phyloP scores from a whole-genome alignment of 2,888 invertebrate genomes.

The Cerastoderma edule region DNA sequence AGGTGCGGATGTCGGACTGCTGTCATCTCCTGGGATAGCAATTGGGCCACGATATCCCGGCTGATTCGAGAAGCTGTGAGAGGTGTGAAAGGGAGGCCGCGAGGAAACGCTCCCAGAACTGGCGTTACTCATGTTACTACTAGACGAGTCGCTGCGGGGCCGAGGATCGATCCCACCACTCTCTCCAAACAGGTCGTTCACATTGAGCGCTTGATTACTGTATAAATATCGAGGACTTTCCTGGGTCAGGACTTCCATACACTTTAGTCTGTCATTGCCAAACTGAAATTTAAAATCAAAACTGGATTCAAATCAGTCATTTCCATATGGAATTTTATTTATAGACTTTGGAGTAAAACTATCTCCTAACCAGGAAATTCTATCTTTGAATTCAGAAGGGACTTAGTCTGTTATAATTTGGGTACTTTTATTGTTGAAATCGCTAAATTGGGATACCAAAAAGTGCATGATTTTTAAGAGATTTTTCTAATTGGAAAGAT shows the following conservation, averaged over 20 bases:
- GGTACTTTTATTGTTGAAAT: not conserved
- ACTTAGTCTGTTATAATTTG: not conserved
- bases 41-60: slow-evolving; percentile 61
- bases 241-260: slow-evolving; percentile 72
- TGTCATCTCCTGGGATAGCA: slow-evolving; percentile 30
- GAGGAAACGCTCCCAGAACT: slow-evolving; percentile 63
- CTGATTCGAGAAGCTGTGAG: slow-evolving; percentile 51
- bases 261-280: slow-evolving; percentile 74
- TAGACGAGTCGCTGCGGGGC: slow-evolving; percentile 66
- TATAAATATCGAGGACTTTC: slow-evolving; percentile 71
- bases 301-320: no score
- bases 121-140: slow-evolving; percentile 67
- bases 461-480: no score
- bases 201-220: slow-evolving; percentile 40
- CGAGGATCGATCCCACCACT: slow-evolving; percentile 51
- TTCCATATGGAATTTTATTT: not conserved
- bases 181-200: slow-evolving; percentile 49
- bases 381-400: not conserved
- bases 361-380: not conserved
- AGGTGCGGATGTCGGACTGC: slow-evolving; percentile 50
- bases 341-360: not conserved
- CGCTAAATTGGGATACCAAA: not conserved
- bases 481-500: no score
- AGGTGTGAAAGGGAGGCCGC: slow-evolving; percentile 46
- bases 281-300: slow-evolving; percentile 66